Percentiles rank a stretch among this genome's conserved stretches.
Evolutionary conservation across 1,140 invertebrate species (phyloP).

Genomic region (Drosophila sulfurigaster): DNA sequence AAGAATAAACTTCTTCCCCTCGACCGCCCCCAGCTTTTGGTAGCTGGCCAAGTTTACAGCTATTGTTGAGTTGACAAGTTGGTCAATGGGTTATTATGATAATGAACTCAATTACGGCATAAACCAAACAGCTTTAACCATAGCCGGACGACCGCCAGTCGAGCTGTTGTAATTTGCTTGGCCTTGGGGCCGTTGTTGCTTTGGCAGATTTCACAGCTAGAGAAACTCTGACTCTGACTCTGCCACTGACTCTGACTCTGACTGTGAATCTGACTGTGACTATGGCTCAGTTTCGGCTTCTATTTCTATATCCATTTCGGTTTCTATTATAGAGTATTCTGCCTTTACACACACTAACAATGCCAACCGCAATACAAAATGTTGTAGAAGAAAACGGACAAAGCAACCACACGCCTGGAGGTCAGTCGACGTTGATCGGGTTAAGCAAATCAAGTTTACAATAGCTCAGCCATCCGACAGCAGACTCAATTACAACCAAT

Average conservation of each 20-base stretch:
- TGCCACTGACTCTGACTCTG: conserved; percentile 21
- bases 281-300: conserved; percentile 29
- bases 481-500: conserved; percentile 57
- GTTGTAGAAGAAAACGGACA: conserved; percentile 39
- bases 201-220: conserved; percentile 43
- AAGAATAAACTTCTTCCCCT: not conserved
- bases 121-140: conserved; percentile 28
- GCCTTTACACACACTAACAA: conserved; percentile 47
- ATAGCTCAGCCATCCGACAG: conserved; percentile 26
- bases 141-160: conserved; percentile 42
- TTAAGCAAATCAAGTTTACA: conserved; percentile 77
- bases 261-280: conserved; percentile 20
- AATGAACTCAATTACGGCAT: conserved; percentile 78
- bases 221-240: conserved; percentile 40
- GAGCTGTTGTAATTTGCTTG: conserved; percentile 72
- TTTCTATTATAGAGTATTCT: conserved; percentile 44
- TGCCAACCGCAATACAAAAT: conserved; percentile 52
- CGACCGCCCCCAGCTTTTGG: not conserved
- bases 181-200: conserved; percentile 54
- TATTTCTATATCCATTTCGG: conserved; percentile 43
- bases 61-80: conserved; percentile 64
- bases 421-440: conserved; percentile 57
- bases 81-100: conserved; percentile 83
- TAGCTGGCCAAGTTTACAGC: conserved; percentile 33
- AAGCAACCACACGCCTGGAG: conserved; percentile 53